Percentiles rank a stretch among this genome's conserved stretches.
Conservation (phyloP, 2,113 vertebrate species). For the Petrocephalus zakoni region DNA sequence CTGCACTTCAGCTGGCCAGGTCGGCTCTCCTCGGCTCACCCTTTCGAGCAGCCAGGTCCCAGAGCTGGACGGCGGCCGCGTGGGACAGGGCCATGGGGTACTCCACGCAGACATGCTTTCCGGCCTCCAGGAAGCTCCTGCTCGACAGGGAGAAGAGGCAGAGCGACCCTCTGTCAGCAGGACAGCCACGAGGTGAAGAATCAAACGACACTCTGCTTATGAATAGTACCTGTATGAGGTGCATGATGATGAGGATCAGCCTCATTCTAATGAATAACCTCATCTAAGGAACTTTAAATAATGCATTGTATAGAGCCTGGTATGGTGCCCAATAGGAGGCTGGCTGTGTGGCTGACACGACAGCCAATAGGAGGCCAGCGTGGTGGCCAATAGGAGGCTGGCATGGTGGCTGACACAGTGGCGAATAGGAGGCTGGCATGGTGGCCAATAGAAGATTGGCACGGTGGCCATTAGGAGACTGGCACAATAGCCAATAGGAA, state of each 20-base stretch:
- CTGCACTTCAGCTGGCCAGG: background rate
- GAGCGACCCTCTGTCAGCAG: background rate
- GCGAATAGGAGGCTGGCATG: background rate
- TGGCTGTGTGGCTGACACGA: too few species aligned
- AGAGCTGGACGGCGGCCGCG: conserved; percentile 68
- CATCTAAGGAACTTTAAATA: background rate
- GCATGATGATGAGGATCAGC: background rate
- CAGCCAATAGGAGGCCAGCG: too few species aligned
- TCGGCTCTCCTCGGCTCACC: conserved; percentile 53
- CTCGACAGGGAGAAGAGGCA: conserved; percentile 10
- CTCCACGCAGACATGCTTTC: conserved; percentile 89
- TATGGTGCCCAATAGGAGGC: too few species aligned
- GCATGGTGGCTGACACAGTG: too few species aligned
- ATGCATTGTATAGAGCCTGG: background rate
- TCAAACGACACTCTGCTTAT: background rate
- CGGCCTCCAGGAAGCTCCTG: conserved; percentile 79
- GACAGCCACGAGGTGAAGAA: background rate
- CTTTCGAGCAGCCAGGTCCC: conserved; percentile 72
- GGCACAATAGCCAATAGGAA: too few species aligned
- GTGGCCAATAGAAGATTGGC: too few species aligned
- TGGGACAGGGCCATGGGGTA: conserved; percentile 79
- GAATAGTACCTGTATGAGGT: background rate
- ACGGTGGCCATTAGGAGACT: too few species aligned
- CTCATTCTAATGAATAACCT: background rate
- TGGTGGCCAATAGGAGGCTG: too few species aligned